These are phyloP conservation scores for Echinometra lucunter DNA, from an alignment of 53 echinoderm and acorn worm genomes.

Conservation along the genomic window DNA sequence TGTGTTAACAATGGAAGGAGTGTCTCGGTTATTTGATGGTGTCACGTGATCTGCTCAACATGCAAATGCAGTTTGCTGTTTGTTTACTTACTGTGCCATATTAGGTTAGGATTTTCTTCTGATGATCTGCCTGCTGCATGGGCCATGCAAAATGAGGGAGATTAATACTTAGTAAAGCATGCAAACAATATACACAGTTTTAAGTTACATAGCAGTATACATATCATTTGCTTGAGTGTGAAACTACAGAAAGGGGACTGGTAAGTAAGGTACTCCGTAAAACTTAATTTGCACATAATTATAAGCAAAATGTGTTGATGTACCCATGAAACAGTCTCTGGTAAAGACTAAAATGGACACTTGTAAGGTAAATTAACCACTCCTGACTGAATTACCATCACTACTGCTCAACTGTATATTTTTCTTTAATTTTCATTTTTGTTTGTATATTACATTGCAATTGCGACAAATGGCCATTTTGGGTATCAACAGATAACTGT, in stretches of 20 bases:
- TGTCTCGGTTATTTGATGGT: neutral
- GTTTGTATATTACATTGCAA: too few relatives aligned
- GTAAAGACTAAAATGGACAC: too few relatives aligned
- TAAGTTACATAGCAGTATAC: neutral
- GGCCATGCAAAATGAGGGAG: slow-evolving; percentile 58
- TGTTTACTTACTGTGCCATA: slow-evolving; percentile 71
- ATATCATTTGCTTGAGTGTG: neutral
- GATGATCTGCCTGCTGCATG: slow-evolving; percentile 47
- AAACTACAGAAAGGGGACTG: neutral
- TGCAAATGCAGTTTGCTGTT: slow-evolving; percentile 1
- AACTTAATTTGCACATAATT: too few relatives aligned
- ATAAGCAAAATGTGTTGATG: too few relatives aligned
- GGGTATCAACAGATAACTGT: too few relatives aligned
- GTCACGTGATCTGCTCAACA: slow-evolving; percentile 1
- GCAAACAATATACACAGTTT: neutral
- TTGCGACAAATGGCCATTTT: too few relatives aligned
- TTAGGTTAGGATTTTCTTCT: slow-evolving; percentile 57
- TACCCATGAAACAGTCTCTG: too few relatives aligned
- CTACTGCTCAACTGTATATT: too few relatives aligned
- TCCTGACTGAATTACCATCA: too few relatives aligned
- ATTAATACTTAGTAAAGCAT: slow-evolving; percentile 29
- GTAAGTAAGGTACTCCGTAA: neutral
- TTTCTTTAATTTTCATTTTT: too few relatives aligned
- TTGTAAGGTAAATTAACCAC: too few relatives aligned
- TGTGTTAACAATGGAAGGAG: too few relatives aligned